Percentiles rank a stretch among this genome's conserved stretches.
Evolutionary conservation across 2,888 invertebrate species (phyloP).

Genomic region (Agrypnus murinus): DNA sequence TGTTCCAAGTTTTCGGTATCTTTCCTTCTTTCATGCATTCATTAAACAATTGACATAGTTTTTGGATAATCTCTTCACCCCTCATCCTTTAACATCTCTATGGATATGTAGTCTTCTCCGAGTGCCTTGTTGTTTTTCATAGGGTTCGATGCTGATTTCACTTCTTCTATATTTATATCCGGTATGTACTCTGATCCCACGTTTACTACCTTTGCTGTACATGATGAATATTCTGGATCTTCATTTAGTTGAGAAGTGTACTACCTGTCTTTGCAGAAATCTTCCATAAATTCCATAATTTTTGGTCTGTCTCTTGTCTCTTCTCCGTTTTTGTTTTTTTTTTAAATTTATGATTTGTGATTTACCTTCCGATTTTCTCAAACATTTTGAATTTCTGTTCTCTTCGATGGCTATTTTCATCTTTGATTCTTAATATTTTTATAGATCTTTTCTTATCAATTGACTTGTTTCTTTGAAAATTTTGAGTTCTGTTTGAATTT

Average conservation of each 20-base stretch:
- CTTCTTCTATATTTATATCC: neutral
- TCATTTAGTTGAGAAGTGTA: neutral
- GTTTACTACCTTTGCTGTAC: neutral
- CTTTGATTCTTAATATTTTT: neutral
- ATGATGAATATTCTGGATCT: slow-evolving; percentile 1
- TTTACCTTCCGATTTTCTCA: slow-evolving; percentile 10
- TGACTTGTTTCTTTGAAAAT: slow-evolving; percentile 18
- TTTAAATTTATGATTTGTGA: too few relatives aligned
- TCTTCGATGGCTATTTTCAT: too few relatives aligned
- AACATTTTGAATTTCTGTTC: neutral
- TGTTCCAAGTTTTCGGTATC: slow-evolving; percentile 7
- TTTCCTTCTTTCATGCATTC: neutral
- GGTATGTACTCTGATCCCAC: neutral
- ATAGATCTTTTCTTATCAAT: slow-evolving; percentile 2
- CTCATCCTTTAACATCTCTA: neutral
- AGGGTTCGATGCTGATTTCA: neutral
- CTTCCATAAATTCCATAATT: neutral
- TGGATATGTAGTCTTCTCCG: neutral
- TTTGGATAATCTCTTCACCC: neutral
- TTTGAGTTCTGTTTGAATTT: slow-evolving; percentile 15
- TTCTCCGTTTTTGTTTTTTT: too few relatives aligned
- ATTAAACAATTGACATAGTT: neutral
- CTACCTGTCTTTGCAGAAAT: too few relatives aligned
- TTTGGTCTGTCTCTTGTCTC: too few relatives aligned
- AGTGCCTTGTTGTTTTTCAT: neutral